phyloP scores from a whole-genome alignment of 1,140 invertebrate genomes.

The Aleiodes sp. region DNA sequence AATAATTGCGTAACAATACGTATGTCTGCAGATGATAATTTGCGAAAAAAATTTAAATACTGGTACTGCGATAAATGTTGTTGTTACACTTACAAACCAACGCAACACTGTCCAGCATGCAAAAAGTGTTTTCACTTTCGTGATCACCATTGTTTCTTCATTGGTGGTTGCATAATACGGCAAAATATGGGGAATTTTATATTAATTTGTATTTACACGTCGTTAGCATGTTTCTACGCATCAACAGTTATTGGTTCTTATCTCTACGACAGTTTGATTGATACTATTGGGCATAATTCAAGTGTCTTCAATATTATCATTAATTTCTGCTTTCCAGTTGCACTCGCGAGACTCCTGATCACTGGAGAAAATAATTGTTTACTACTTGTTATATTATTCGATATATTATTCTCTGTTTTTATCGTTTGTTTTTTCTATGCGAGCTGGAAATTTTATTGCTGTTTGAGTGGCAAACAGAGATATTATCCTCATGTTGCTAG shows the following conservation, averaged over 20 bases:
- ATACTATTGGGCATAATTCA: constrained; percentile 36
- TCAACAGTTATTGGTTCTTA: constrained; percentile 43
- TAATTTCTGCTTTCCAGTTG: constrained; percentile 52
- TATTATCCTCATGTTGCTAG: constrained; percentile 41
- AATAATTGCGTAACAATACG: constrained; percentile 19
- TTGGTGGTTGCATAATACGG: constrained; percentile 48
- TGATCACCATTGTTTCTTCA: constrained; percentile 54
- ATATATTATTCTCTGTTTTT: constrained; percentile 44
- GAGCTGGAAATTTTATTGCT: constrained; percentile 48
- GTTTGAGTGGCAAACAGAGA: constrained; percentile 45
- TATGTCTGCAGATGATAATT: neutral
- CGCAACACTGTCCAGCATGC: constrained; percentile 48
- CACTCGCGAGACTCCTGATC: constrained; percentile 42
- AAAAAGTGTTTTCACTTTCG: constrained; percentile 50
- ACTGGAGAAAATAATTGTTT: constrained; percentile 41
- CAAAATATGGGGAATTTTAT: constrained; percentile 56
- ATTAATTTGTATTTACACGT: constrained; percentile 50
- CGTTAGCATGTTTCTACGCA: constrained; percentile 49
- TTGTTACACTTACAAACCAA: constrained; percentile 45
- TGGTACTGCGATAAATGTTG: constrained; percentile 53
- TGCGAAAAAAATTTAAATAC: constrained; percentile 36
- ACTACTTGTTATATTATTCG: constrained; percentile 46
- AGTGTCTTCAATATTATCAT: constrained; percentile 45
- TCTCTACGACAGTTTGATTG: constrained; percentile 47
- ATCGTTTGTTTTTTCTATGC: constrained; percentile 44